Evolutionary conservation across 2,797 vertebrate genomes (phyloP).

Genomic region (Nyctibius grandis): DNA sequence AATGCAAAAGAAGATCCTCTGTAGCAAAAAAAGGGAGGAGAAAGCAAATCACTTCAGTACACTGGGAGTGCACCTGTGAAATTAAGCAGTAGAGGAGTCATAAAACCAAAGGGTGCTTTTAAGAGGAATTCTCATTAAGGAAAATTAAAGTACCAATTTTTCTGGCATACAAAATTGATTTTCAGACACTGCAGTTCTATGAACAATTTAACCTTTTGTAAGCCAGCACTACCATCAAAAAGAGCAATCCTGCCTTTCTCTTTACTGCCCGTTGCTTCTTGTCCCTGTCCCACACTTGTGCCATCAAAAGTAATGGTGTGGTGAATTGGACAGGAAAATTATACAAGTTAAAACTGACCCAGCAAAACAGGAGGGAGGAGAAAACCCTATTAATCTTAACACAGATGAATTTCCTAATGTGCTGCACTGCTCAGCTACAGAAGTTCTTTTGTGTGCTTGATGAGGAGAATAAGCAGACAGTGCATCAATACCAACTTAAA

Average conservation of each 20-base stretch:
- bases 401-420: neutral
- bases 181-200: neutral
- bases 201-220: neutral
- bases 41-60: neutral
- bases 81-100: neutral
- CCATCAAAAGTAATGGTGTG: neutral
- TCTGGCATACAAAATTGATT: neutral
- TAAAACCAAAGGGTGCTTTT: neutral
- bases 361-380: neutral
- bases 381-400: neutral
- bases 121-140: neutral
- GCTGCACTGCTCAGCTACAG: neutral
- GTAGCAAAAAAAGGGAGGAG: neutral
- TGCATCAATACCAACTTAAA: neutral
- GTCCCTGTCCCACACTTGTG: neutral
- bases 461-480: neutral
- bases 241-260: neutral
- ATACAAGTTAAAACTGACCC: neutral
- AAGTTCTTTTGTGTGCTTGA: neutral
- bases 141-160: neutral
- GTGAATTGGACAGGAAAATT: neutral
- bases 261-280: neutral
- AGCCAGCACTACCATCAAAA: neutral
- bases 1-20: neutral
- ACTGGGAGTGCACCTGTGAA: neutral